Conservation (phyloP, 1,140 invertebrate genomes). For the Ceratosolen solmsi region DNA sequence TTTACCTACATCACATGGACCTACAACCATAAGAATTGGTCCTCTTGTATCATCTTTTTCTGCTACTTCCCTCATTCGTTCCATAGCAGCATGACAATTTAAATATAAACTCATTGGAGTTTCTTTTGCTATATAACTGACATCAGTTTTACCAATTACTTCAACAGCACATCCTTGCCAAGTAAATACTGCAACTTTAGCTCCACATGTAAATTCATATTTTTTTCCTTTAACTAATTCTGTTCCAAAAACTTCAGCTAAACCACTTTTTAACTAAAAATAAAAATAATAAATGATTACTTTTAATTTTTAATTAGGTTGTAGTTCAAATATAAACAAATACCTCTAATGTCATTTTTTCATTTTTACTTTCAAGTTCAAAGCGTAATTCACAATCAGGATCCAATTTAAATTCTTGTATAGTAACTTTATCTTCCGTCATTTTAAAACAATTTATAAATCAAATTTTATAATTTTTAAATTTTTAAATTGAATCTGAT, state of each 20-base stretch:
- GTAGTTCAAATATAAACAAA: slow-evolving; percentile 18
- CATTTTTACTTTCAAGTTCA: slow-evolving; percentile 91
- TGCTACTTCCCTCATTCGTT: slow-evolving; percentile 88
- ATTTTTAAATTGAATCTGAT: too few relatives aligned
- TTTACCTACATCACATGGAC: slow-evolving; percentile 97
- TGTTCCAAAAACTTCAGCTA: slow-evolving; percentile 97
- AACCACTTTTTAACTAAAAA: slow-evolving; percentile 85
- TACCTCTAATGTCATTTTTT: slow-evolving; percentile 89
- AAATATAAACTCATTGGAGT: slow-evolving; percentile 97
- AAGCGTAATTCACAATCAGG: slow-evolving; percentile 91
- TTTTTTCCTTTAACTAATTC: slow-evolving; percentile 95
- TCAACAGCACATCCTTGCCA: slow-evolving; percentile 94
- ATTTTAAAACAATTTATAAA: slow-evolving; percentile 54
- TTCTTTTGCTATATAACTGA: slow-evolving; percentile 95
- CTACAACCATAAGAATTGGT: slow-evolving; percentile 92
- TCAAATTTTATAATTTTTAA: neutral
- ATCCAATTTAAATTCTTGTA: slow-evolving; percentile 90
- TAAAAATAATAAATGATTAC: slow-evolving; percentile 9
- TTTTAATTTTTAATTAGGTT: neutral
- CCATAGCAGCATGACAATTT: slow-evolving; percentile 95
- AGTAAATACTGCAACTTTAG: slow-evolving; percentile 96
- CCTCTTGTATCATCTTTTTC: slow-evolving; percentile 83
- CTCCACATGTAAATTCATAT: slow-evolving; percentile 91
- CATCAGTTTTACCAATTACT: slow-evolving; percentile 89
- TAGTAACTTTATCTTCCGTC: slow-evolving; percentile 64